Evolutionary conservation across 2,888 invertebrate species (phyloP), one percentile per base, ranked within the genome.

Genomic region (Molanna angustata): DNA sequence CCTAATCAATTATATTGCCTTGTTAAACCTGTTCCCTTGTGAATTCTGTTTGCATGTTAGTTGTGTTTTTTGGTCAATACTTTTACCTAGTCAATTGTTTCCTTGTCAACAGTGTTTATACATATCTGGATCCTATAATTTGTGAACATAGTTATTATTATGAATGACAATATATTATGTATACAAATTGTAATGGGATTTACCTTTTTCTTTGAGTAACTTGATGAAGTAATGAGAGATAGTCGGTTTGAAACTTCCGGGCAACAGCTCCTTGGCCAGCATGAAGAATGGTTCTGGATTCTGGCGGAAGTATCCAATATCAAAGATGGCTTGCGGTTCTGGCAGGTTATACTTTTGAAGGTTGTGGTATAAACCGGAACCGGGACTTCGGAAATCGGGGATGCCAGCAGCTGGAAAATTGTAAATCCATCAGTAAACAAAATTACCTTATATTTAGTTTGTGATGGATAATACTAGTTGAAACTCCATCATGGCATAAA

Each of bases 301-400:
- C 61, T 83, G 77, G 65, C 82, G 72, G 66, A 98, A 98, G 71
- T 88, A 96, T 52, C 84, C 84, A 47, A 96, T 79, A 66, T 94
- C 91, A 68, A 98, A 98, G 62, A 98, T 90, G 1, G 93, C 90
- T 67, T 91, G 88, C 0, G 96, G 95, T 72, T 91, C 83, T 0
- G 94, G 93, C 37, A 98, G 74, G 61, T 95, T 84, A 69, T 94
- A 97, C 67, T 95, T 91, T 62, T 88, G 82, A 40, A 98, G 75
- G 68, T 96, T 95, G 68, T 89, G 83, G 68, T 97, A 98, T 1
- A 98, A 76, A 0, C 97, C 97, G 49, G 90, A 89, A 20, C 87
- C 90, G 1, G 95, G 94, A 16, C 94, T 92, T 17, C 97, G 84
- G 69, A 97, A 97, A 69, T 97, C 97, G 16, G 97, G 97, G 62